Conservation (phyloP, 2,888 invertebrate species). For the Ferdinandea cuprea region DNA sequence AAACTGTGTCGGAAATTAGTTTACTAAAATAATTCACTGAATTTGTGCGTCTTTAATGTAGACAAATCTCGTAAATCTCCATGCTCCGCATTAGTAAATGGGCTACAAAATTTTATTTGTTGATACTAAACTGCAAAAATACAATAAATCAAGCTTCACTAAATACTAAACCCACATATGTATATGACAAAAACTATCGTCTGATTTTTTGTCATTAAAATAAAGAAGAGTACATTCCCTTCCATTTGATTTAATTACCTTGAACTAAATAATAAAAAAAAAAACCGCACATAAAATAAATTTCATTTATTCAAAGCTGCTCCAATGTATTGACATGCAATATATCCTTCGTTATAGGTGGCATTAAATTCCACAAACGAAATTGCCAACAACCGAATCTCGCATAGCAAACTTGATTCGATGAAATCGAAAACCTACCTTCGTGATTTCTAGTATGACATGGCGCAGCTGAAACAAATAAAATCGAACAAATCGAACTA, state of each 20-base stretch:
- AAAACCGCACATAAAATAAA: conserved; percentile 68
- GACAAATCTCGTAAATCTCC: no score
- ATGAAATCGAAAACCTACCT: conserved; percentile 53
- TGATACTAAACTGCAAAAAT: neutral
- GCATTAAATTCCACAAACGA: conserved; percentile 31
- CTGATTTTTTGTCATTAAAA: no score
- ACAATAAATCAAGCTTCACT: neutral
- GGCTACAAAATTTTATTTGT: neutral
- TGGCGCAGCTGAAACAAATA: conserved; percentile 38
- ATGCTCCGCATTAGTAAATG: no score
- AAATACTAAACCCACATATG: no score
- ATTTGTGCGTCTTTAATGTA: no score
- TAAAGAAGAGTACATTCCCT: neutral
- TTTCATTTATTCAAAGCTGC: conserved; percentile 60
- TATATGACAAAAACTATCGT: no score
- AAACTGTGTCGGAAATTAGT: no score
- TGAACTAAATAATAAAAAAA: conserved; percentile 65
- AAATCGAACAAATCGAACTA: conserved; percentile 60
- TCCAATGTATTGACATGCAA: conserved; percentile 58
- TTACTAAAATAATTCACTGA: no score
- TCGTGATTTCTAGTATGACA: conserved; percentile 44
- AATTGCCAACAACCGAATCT: conserved; percentile 1
- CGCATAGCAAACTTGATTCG: conserved; percentile 49
- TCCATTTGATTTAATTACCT: conserved; percentile 59
- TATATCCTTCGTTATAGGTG: conserved; percentile 15